Evolutionary conservation across 2,888 invertebrate species (phyloP), one percentile per base, ranked within the genome.

Genomic region (Megaustenia siamemsis): DNA sequence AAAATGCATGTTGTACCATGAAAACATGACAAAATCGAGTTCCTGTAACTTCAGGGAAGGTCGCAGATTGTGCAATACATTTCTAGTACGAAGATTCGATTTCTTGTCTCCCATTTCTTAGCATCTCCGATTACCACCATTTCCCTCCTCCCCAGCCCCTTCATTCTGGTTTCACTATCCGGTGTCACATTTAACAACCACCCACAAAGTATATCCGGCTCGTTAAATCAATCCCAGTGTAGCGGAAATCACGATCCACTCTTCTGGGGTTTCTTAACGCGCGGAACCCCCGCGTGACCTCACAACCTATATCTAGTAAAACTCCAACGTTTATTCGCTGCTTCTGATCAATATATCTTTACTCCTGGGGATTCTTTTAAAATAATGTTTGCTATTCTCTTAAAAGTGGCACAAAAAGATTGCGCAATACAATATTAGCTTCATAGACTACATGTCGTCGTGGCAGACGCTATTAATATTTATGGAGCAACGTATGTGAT

Each of bases 181-280:
- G 24, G 1, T 21, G 4, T 40, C 38, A 69, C 40, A 38, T 69
- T 28, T 21, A 2, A 69, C 18, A 40, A 69, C 69, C 69, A 40
- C 69, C 69, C 40, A 69, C 69, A 69, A 24, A 69, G 21, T 40
- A 40, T 24, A 38, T 40, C 35, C 68, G 38, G 40, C 3, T 69
- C 40, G 18, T 1, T 21, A 21, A 60, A 77, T 77, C 76, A 77
- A 77, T 77, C 24, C 6, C 35, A 15, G 10, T 38, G 28, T 60
- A 77, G 60, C 76, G 76, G 56, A 77, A 77, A 77, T 77, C 76
- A 77, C 76, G 76, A 77, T 38, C 76, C 35, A 2, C 21, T 38
- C 35, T 4, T 2, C 12, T 35, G 49, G 38, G 56, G 38, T 38
- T 56, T 77, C 76, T 12, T 28, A 77, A 77, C 12, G 18, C 56